phyloP scores from a whole-genome alignment of 2,888 invertebrate species.

The Disparrhopalites patrizii region DNA sequence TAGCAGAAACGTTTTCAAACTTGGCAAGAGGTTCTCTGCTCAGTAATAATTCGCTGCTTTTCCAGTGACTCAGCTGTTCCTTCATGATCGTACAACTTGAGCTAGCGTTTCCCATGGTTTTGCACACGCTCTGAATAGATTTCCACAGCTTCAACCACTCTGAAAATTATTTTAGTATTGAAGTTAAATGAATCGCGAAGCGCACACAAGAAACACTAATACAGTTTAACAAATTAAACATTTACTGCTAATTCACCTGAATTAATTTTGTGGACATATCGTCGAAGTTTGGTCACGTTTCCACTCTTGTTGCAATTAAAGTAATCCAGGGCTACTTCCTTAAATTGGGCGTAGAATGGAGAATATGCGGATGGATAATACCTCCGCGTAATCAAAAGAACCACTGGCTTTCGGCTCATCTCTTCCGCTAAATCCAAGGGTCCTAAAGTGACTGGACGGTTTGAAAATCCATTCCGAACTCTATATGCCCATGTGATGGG shows the following conservation, averaged over 20 bases:
- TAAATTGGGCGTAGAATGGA: constrained; percentile 46
- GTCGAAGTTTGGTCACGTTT: constrained; percentile 44
- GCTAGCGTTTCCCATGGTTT: not conserved
- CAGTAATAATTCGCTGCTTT: constrained; percentile 30
- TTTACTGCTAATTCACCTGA: constrained; percentile 32
- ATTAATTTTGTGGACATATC: constrained; percentile 44
- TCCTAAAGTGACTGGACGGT: constrained; percentile 42
- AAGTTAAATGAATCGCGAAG: constrained; percentile 5
- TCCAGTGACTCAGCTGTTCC: constrained; percentile 40
- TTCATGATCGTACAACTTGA: constrained; percentile 31
- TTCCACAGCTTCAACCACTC: constrained; percentile 46
- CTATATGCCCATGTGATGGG: constrained; percentile 47
- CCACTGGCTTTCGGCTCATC: constrained; percentile 38
- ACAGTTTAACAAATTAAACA: not conserved
- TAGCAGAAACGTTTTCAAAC: constrained; percentile 36
- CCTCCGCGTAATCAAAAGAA: constrained; percentile 42
- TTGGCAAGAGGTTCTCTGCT: constrained; percentile 38
- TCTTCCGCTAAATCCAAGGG: constrained; percentile 41
- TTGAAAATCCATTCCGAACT: constrained; percentile 47
- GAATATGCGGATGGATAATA: constrained; percentile 46
- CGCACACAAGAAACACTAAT: not conserved
- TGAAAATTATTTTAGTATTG: no score
- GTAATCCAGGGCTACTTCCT: constrained; percentile 47
- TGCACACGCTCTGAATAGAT: constrained; percentile 38
- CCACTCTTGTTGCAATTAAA: constrained; percentile 48